Percentiles rank a stretch among this genome's conserved stretches.
Evolutionary conservation across 2,888 invertebrate species (phyloP).

Genomic region (Tineola bisselliella): DNA sequence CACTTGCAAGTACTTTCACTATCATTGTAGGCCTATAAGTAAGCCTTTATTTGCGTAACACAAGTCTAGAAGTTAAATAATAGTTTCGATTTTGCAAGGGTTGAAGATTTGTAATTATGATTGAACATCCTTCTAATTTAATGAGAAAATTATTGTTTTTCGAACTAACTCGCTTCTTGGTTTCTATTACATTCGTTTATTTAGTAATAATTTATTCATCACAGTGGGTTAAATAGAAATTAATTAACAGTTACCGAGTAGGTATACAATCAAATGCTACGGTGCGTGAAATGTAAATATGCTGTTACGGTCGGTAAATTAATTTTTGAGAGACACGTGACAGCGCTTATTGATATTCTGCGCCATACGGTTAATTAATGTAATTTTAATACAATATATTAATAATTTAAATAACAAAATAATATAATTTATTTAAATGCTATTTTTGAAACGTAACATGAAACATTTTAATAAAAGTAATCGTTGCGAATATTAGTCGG

Average conservation of each 20-base stretch:
- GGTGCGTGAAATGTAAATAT: conserved; percentile 7
- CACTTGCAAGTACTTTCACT: conserved; percentile 47
- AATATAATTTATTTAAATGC: neutral
- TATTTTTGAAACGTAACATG: neutral
- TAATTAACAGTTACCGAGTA: neutral
- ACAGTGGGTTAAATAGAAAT: neutral
- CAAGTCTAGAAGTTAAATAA: neutral
- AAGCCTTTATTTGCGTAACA: conserved; percentile 39
- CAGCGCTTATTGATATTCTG: neutral
- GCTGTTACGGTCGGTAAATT: neutral
- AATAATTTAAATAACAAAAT: neutral
- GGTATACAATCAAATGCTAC: neutral
- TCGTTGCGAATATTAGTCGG: neutral
- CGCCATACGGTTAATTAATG: neutral
- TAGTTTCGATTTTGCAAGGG: neutral
- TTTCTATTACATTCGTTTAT: neutral
- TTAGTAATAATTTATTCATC: neutral
- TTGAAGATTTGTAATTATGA: conserved; percentile 2
- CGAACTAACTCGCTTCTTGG: neutral
- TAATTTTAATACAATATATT: neutral
- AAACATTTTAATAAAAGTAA: conserved; percentile 2
- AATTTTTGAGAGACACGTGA: conserved; percentile 7
- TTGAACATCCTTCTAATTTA: neutral
- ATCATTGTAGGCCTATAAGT: conserved; percentile 28
- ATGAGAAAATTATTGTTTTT: neutral